Conservation (phyloP, 2,113 vertebrate genomes). For the Syngnathus floridae region DNA sequence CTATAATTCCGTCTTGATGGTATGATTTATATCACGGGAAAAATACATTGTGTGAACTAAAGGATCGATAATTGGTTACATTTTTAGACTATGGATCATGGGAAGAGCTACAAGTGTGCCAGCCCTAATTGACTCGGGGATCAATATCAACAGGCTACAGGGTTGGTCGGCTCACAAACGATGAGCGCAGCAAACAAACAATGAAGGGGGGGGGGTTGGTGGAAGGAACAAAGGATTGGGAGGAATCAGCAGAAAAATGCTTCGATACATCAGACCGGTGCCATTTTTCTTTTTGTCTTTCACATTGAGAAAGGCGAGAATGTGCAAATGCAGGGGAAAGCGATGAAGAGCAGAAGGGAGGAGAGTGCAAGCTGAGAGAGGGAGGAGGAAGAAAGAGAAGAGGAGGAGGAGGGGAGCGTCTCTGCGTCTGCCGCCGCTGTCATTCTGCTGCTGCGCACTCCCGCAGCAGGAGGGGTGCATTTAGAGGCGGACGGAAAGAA, state of each 20-base stretch:
- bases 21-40: background rate
- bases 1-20: background rate
- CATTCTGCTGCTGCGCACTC: conserved; percentile 72
- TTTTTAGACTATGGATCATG: background rate
- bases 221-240: conserved; percentile 66
- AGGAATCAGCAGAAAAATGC: conserved; percentile 31
- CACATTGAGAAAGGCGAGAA: conserved; percentile 51
- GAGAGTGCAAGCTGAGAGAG: conserved; percentile 12
- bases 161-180: conserved; percentile 16
- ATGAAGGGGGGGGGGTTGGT: conserved; percentile 26
- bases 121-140: background rate
- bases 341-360: conserved; percentile 10
- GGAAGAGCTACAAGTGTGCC: background rate
- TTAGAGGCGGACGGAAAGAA: conserved; percentile 55
- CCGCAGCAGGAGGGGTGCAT: conserved; percentile 57
- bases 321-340: conserved; percentile 52
- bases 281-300: conserved; percentile 42
- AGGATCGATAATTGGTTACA: background rate
- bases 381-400: conserved; percentile 32
- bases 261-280: conserved; percentile 17
- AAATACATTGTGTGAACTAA: background rate
- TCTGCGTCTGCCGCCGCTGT: conserved; percentile 67
- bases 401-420: conserved; percentile 64
- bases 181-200: conserved; percentile 47
- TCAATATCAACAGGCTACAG: conserved; percentile 25